A percentile compares a stretch with the other conserved stretches of the same genome.
These are phyloP conservation scores for Drosophila picticornis DNA, from an alignment of 2,888 invertebrate genomes.

Conservation along the genomic window DNA sequence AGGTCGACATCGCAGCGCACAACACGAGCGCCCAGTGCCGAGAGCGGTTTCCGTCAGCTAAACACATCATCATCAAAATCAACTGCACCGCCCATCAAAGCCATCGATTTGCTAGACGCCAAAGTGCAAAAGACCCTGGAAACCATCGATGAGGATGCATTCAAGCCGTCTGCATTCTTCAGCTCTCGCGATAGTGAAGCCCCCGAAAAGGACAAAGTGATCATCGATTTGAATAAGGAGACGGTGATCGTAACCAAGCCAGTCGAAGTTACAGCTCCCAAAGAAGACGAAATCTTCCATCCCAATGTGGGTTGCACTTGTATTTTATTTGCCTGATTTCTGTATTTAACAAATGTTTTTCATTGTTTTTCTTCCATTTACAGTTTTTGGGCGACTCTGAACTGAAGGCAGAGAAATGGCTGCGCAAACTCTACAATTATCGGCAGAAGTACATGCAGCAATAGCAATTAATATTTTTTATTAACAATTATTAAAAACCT, in stretches of 20 bases:
- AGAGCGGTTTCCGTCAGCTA: conserved; percentile 61
- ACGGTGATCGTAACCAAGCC: conserved; percentile 88
- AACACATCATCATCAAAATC: conserved; percentile 21
- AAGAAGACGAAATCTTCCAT: conserved; percentile 88
- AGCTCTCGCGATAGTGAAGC: conserved; percentile 87
- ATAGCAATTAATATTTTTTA: conserved; percentile 26
- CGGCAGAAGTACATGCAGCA: conserved; percentile 88
- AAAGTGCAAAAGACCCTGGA: conserved; percentile 86
- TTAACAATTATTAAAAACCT: conserved; percentile 56
- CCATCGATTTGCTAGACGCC: conserved; percentile 71
- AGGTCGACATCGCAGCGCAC: conserved; percentile 63
- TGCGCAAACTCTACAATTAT: conserved; percentile 88
- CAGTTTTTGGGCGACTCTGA: conserved; percentile 90
- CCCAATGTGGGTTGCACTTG: conserved; percentile 87
- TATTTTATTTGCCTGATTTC: conserved; percentile 4
- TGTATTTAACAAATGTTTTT: conserved; percentile 19
- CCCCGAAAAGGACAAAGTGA: conserved; percentile 86
- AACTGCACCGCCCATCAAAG: conserved; percentile 44
- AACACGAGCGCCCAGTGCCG: conserved; percentile 70
- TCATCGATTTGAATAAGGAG: conserved; percentile 90
- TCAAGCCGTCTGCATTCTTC: conserved; percentile 87
- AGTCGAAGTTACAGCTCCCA: conserved; percentile 85
- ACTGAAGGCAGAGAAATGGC: conserved; percentile 90
- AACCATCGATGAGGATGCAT: conserved; percentile 90
- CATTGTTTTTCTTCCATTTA: conserved; percentile 25